A percentile compares a stretch with the other conserved stretches of the same genome.
phyloP scores from a whole-genome alignment of 2,113 vertebrate genomes.

The Aix galericulata region DNA sequence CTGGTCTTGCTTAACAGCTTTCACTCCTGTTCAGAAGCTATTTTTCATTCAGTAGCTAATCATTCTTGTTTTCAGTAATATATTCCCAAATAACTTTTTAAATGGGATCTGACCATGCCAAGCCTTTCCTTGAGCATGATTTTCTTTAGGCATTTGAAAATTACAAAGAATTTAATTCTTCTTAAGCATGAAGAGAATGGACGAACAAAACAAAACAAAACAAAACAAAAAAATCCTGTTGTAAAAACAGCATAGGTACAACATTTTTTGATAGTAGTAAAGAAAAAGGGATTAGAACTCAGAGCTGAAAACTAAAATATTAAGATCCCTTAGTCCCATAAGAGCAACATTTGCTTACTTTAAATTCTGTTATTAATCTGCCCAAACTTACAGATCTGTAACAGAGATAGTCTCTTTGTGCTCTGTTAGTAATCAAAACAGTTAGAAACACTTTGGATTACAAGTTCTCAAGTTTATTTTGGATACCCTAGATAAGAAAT shows the following conservation, averaged over 20 bases:
- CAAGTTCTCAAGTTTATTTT: conserved; percentile 17
- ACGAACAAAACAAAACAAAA: background rate
- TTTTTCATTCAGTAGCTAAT: background rate
- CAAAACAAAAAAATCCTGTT: background rate
- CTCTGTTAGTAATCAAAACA: background rate
- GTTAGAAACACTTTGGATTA: background rate
- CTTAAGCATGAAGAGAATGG: background rate
- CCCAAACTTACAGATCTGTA: background rate
- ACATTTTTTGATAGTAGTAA: background rate
- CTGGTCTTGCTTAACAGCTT: background rate
- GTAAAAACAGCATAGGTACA: background rate
- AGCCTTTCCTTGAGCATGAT: background rate
- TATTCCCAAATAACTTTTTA: background rate
- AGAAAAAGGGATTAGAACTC: background rate
- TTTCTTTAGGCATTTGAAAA: background rate
- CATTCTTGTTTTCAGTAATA: background rate
- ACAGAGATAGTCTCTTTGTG: background rate
- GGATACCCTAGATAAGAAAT: background rate
- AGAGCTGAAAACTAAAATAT: background rate
- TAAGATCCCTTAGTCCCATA: background rate
- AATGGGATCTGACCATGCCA: background rate
- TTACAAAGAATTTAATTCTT: background rate
- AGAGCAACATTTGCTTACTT: background rate
- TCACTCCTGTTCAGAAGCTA: background rate
- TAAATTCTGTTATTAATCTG: background rate